Conservation (phyloP, 2,113 vertebrate genomes). For the Heterotilapia buettikoferi region DNA sequence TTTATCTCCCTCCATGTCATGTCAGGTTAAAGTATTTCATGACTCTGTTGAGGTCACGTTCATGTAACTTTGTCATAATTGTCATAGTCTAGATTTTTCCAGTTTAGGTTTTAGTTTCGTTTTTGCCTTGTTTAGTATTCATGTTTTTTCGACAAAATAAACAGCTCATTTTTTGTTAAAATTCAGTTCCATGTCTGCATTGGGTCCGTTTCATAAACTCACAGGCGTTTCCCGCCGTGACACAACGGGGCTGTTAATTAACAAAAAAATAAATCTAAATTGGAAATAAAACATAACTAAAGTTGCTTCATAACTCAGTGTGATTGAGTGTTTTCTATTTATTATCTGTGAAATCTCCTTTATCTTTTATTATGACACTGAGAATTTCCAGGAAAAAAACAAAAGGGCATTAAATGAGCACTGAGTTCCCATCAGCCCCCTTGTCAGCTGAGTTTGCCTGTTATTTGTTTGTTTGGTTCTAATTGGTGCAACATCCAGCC, state of each 20-base stretch:
- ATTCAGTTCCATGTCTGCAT: no score
- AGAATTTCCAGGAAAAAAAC: not conserved
- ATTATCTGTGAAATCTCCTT: not conserved
- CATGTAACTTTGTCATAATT: not conserved
- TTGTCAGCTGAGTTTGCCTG: not conserved
- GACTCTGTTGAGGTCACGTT: not conserved
- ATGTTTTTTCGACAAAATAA: no score
- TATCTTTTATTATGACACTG: not conserved
- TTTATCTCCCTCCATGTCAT: not conserved
- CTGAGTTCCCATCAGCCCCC: not conserved
- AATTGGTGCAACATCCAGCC: constrained; percentile 2
- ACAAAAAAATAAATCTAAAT: not conserved
- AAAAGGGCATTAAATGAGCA: not conserved
- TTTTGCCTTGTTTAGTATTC: not conserved
- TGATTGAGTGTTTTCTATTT: not conserved
- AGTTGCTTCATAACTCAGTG: not conserved
- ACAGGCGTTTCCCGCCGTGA: not conserved
- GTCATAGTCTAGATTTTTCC: not conserved
- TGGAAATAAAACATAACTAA: not conserved
- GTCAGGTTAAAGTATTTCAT: not conserved
- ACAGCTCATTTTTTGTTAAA: no score
- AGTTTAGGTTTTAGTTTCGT: not conserved
- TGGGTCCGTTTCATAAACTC: no score
- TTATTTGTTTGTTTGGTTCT: constrained; percentile 24
- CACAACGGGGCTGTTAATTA: not conserved